Evolutionary conservation across 2,113 vertebrate genomes (phyloP).

Genomic region (Junco hyemalis): DNA sequence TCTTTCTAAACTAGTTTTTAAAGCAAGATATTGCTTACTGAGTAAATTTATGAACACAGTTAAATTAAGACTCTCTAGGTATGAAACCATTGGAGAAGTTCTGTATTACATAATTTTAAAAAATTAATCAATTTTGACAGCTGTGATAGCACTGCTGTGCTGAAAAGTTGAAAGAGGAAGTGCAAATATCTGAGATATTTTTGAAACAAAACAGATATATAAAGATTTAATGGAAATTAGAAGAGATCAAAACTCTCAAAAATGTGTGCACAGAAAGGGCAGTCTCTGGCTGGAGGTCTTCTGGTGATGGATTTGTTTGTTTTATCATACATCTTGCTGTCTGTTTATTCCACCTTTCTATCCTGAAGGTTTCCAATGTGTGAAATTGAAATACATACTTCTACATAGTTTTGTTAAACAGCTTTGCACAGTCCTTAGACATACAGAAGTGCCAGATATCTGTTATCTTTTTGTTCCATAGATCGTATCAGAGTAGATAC

Average conservation of each 20-base stretch:
- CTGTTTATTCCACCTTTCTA: not conserved
- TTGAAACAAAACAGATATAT: not conserved
- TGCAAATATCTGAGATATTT: not conserved
- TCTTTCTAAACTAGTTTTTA: not conserved
- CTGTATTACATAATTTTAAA: not conserved
- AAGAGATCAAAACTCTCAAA: not conserved
- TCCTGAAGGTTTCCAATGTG: not conserved
- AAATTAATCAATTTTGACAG: not conserved
- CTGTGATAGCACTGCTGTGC: not conserved
- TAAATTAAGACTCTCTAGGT: not conserved
- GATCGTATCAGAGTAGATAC: not conserved
- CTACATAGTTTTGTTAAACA: not conserved
- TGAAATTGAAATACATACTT: not conserved
- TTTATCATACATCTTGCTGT: not conserved
- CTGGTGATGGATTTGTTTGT: not conserved
- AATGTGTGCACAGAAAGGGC: not conserved
- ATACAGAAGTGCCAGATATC: not conserved
- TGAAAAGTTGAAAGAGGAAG: not conserved
- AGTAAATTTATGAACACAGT: not conserved
- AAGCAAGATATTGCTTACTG: not conserved
- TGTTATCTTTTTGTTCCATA: not conserved
- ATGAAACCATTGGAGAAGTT: not conserved
- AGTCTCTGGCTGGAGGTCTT: not conserved
- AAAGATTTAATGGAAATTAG: not conserved
- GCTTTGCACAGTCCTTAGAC: not conserved